phyloP scores from a whole-genome alignment of 2,888 invertebrate genomes.

The Phyto melanocephala region DNA sequence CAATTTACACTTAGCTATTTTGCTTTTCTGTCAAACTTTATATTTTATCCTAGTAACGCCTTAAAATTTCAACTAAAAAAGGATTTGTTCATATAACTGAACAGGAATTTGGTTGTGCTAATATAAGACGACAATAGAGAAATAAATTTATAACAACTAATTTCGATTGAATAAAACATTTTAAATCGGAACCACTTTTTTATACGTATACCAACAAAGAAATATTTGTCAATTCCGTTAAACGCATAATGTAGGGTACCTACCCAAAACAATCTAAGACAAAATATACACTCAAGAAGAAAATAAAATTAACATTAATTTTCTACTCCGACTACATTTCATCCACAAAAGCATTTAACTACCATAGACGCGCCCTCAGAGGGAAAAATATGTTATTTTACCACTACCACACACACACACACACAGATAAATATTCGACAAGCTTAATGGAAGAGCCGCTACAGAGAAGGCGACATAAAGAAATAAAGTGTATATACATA shows the following conservation, averaged over 20 bases:
- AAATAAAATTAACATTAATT: slow-evolving; percentile 37
- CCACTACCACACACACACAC: background rate
- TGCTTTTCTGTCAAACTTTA: no score
- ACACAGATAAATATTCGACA: background rate
- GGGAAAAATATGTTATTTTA: slow-evolving; percentile 24
- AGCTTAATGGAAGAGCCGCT: background rate
- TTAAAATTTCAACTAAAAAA: no score
- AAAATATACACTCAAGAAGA: background rate
- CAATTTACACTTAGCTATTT: no score
- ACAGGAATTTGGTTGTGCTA: no score
- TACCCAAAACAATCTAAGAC: background rate
- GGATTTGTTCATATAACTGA: no score
- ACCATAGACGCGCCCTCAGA: background rate
- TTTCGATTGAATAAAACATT: no score
- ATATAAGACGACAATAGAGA: no score
- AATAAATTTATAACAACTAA: no score
- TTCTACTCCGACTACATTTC: background rate
- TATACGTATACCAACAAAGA: no score
- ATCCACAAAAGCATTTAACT: background rate
- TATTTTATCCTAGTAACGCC: no score
- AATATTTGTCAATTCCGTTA: no score
- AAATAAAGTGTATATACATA: background rate
- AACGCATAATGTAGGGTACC: slow-evolving; percentile 4
- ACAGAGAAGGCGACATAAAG: background rate
- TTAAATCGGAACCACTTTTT: no score